Evolutionary conservation across 2,888 invertebrate species (phyloP).

Genomic region (Thereva unica): DNA sequence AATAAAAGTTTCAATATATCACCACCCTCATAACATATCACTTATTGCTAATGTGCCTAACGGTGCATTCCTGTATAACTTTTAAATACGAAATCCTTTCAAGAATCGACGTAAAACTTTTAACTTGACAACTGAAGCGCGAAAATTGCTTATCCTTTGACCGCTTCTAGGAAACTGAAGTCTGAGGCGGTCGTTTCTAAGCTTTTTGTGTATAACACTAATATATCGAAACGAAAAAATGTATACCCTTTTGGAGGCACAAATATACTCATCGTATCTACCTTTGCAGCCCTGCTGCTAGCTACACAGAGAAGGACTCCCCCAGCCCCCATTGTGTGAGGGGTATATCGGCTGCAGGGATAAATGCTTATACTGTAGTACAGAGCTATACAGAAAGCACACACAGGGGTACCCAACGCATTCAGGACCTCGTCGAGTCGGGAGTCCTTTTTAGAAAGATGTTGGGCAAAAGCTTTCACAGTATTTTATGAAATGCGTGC

Average conservation of each 20-base stretch:
- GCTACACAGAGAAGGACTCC: no score
- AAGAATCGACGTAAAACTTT: slow-evolving; percentile 24
- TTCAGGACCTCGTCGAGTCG: no score
- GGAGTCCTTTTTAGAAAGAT: no score
- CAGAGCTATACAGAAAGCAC: no score
- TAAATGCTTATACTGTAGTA: no score
- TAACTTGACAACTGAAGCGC: slow-evolving; percentile 29
- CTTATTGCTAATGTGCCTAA: slow-evolving; percentile 18
- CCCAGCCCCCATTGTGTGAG: no score
- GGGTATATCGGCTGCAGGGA: no score
- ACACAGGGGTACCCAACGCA: no score
- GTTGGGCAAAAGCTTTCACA: no score
- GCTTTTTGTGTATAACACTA: slow-evolving; percentile 42
- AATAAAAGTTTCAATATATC: no score
- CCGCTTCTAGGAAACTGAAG: slow-evolving; percentile 42
- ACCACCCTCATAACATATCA: slow-evolving; percentile 14
- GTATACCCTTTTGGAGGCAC: neutral
- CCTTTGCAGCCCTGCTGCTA: no score
- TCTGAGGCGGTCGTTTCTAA: slow-evolving; percentile 44
- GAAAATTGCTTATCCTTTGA: slow-evolving; percentile 43
- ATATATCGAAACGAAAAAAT: neutral
- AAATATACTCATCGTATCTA: no score
- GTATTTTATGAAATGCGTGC: neutral
- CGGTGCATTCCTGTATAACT: slow-evolving; percentile 25
- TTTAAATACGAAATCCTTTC: slow-evolving; percentile 14